Evolutionary conservation across 2,113 vertebrate genomes (phyloP), one percentile per base, ranked within the genome.

Genomic region (Bolborhynchus lineola): DNA sequence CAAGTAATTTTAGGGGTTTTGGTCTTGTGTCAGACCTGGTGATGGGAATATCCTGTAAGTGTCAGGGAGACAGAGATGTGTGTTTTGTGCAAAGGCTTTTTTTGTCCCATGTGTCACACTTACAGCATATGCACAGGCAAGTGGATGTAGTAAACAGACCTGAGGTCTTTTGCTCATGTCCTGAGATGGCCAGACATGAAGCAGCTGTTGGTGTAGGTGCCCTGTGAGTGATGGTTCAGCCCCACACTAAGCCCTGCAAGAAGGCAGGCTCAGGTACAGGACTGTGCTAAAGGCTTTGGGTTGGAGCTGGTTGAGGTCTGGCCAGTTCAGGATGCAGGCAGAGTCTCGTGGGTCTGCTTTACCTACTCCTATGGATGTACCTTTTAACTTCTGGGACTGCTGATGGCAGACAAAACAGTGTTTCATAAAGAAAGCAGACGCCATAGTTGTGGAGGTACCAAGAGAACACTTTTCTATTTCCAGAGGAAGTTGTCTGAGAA

Each of bases 141-240:
- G n/a, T 19, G 72, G 60, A 28, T 86, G 60, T 59, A 82, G 60
- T 78, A 82, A 86, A 78, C 60, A 93, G 91, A 20, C 10, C 29
- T 82, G 72, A 89, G 47, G 72, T 68, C 75, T 59, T 44, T 26
- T 49, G 69, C 29, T 55, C 1, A 0, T 95, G 93, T 23, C 95
- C 95, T 41, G 81, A 89, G 62, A 69, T 91, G 94, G 74, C 94
- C 96, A 96, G 96, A 96, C 94, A 13, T 0, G 62, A 87, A 74
- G 74, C 95, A 96, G 88, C 93, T 96, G 94, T 35, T 84, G 83
- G 20, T 37, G 78, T 10, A 20, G 65, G 50, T 63, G 63, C 63
- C 87, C 55, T 67, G 47, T 1, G 4, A 68, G 35, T 4, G 4
- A 14, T 10, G 42, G 47, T 35, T 92, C 47, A 78, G 0, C 12